These are phyloP conservation scores for Prionace glauca DNA, from an alignment of 2,797 vertebrate species.

Conservation along the genomic window DNA sequence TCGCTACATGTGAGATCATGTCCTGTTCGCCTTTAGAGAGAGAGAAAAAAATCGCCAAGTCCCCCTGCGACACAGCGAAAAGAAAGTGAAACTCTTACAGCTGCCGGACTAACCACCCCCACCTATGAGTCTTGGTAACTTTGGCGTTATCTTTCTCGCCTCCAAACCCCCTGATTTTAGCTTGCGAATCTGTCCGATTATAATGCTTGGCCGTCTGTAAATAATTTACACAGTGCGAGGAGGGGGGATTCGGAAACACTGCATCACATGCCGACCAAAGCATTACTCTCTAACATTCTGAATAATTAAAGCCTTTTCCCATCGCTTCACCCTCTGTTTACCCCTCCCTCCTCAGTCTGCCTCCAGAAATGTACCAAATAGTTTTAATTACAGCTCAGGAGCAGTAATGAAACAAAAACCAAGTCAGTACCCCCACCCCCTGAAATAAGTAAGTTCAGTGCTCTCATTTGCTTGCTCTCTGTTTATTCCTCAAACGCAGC, in stretches of 20 bases:
- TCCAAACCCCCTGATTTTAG: background rate
- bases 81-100: slow-evolving; percentile 60
- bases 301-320: slow-evolving; percentile 28
- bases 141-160: slow-evolving; percentile 44
- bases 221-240: background rate
- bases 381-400: background rate
- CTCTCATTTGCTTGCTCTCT: background rate
- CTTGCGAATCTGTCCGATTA: background rate
- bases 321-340: background rate
- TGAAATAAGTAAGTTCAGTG: background rate
- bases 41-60: slow-evolving; percentile 61
- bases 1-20: slow-evolving; percentile 85
- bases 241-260: background rate
- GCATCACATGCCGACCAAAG: slow-evolving; percentile 11
- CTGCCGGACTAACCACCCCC: slow-evolving; percentile 62
- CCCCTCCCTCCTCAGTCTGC: background rate
- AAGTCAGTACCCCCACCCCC: background rate
- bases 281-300: slow-evolving; percentile 17
- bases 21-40: slow-evolving; percentile 59
- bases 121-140: slow-evolving; percentile 49
- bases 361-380: background rate
- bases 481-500: background rate
- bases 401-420: background rate
- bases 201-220: background rate
- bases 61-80: slow-evolving; percentile 63